Base-by-base conservation (phyloP, 2,888 invertebrate species). In the Lasioglossum pauxillum region DNA sequence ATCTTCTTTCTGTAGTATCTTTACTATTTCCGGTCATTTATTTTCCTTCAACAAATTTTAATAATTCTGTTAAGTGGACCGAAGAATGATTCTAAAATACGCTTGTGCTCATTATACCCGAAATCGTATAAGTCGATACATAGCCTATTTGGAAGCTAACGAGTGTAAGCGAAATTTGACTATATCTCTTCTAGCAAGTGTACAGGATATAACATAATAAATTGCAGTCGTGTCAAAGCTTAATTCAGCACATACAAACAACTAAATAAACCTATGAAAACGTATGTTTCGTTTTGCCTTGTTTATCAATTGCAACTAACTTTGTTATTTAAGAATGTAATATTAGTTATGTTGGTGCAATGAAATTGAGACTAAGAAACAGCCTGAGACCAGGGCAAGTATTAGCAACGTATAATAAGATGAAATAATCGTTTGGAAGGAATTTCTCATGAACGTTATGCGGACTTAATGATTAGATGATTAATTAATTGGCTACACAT, bases 161-260 rank as follows among this genome's bases (percentile, higher is more conserved):
- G 57, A 12, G 4, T n/a, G 57, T 57, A 57, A 38, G 19, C 19
- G n/a, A 5, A 71, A 41, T 41, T 71, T n/a, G 2, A 41, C n/a
- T 67, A 67, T 44, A 44, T 67, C 64, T 67, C 44, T 64, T 71
- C 71, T 71, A 67, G 14, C 14, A 23, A 41, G n/a, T 71, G 41
- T 41, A 71, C 41, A 71, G n/a, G 41, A 71, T 71, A n/a, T n/a
- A 41, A n/a, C 12, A 12, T n/a, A 38, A 38, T n/a, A 71, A n/a
- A 41, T 71, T 41, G 23, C 71, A 41, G 71, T 41, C 38, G 23
- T 71, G n/a, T 71, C 71, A 41, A 41, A 41, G 41, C 14, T 71
- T 12, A n/a, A 71, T 71, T 71, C 71, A 71, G 71, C 71, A n/a
- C n/a, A 5, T 71, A 5, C 38, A 71, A 41, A 38, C 14, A 41